phyloP scores from a whole-genome alignment of 2,113 vertebrate genomes.

The Seriola dumerili region DNA sequence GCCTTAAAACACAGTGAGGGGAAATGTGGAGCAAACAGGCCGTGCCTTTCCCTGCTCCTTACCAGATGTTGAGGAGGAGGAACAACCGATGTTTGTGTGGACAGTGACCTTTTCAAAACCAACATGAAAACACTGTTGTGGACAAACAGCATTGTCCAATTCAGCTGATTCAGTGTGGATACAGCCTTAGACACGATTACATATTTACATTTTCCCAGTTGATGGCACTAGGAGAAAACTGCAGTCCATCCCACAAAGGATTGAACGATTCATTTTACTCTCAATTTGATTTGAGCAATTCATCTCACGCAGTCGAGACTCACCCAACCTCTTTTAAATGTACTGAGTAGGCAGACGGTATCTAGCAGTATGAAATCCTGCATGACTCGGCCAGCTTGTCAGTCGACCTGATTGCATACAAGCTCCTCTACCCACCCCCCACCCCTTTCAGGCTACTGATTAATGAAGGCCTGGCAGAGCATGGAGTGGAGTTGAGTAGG shows the following conservation, averaged over 20 bases:
- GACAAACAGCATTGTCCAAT: not conserved
- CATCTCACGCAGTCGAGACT: not conserved
- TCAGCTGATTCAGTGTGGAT: not conserved
- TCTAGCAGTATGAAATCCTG: not conserved
- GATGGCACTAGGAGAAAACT: not conserved
- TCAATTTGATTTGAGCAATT: slow-evolving; percentile 1
- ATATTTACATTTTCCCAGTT: not conserved
- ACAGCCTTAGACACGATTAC: not conserved
- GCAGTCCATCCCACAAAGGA: too few species aligned
- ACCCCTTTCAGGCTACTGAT: slow-evolving; percentile 37
- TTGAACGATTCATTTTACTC: not conserved
- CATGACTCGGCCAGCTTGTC: not conserved
- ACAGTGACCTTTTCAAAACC: not conserved
- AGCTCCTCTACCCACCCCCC: slow-evolving; percentile 11
- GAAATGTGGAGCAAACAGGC: too few species aligned
- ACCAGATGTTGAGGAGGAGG: too few species aligned
- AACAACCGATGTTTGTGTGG: not conserved
- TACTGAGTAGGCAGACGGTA: not conserved
- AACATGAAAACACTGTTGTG: not conserved
- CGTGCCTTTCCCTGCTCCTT: too few species aligned
- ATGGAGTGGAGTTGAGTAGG: slow-evolving; percentile 45
- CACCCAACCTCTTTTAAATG: not conserved
- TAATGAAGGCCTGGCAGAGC: slow-evolving; percentile 44
- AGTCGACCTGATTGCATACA: slow-evolving; percentile 18
- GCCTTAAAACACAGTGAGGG: too few species aligned